Percentiles rank a stretch among this genome's conserved stretches.
phyloP scores from a whole-genome alignment of 2,888 invertebrate genomes.

The Diplazon laetatorius region DNA sequence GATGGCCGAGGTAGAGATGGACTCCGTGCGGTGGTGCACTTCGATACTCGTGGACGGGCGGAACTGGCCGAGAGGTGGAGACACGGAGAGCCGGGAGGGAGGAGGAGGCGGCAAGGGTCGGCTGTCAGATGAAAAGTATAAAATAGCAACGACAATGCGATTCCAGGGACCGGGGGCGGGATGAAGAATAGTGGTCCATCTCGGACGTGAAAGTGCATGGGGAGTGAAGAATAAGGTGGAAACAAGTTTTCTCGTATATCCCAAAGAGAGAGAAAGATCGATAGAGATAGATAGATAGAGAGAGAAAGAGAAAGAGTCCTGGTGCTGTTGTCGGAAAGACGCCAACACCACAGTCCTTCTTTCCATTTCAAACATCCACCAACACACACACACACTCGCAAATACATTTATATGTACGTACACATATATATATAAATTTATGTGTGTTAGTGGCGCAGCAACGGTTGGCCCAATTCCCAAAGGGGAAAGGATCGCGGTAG shows the following conservation, averaged over 20 bases:
- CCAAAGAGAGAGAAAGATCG: too few relatives aligned
- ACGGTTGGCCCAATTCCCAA: constrained; percentile 56
- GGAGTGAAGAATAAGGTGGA: neutral
- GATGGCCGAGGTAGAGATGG: too few relatives aligned
- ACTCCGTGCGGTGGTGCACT: neutral
- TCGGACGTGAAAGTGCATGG: constrained; percentile 24
- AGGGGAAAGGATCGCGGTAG: constrained; percentile 45
- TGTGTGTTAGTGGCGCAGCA: constrained; percentile 42
- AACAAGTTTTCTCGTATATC: constrained; percentile 51
- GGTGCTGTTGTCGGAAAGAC: constrained; percentile 3
- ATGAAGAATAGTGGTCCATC: constrained; percentile 53
- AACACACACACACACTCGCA: neutral
- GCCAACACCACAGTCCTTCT: constrained; percentile 1
- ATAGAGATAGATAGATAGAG: too few relatives aligned
- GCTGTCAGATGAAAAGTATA: constrained; percentile 23
- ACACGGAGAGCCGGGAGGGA: too few relatives aligned
- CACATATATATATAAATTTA: constrained; percentile 1
- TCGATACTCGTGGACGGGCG: constrained; percentile 7
- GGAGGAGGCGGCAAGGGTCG: too few relatives aligned
- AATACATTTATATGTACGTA: neutral
- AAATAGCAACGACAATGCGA: constrained; percentile 42
- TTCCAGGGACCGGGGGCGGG: constrained; percentile 30
- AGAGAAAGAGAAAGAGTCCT: too few relatives aligned
- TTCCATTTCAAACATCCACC: too few relatives aligned
- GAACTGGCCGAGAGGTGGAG: too few relatives aligned